Conservation (phyloP, 1,140 invertebrate genomes). For the Danaus melanippus region DNA sequence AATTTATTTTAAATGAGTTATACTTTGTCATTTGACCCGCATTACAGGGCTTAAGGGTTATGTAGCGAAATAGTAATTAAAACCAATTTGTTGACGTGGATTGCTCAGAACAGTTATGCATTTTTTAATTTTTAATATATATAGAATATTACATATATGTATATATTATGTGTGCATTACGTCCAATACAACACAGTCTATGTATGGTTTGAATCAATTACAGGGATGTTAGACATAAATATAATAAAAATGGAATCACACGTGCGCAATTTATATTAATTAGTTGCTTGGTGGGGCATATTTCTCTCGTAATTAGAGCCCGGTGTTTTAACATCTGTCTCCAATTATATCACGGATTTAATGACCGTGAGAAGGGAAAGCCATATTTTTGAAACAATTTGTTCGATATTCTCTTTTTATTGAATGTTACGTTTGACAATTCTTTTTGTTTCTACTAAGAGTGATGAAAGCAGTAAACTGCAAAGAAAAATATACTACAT, state of each 20-base stretch:
- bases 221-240: conserved; percentile 30
- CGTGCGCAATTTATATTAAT: conserved; percentile 48
- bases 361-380: conserved; percentile 44
- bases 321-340: conserved; percentile 43
- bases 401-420: too few species aligned
- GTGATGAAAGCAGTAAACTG: too few species aligned
- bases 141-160: too few species aligned
- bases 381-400: background rate
- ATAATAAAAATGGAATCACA: conserved; percentile 44
- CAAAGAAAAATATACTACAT: too few species aligned
- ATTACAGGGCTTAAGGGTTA: conserved; percentile 9
- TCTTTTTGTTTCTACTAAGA: too few species aligned
- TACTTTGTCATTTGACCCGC: conserved; percentile 18
- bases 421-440: too few species aligned
- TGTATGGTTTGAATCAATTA: background rate
- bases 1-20: conserved; percentile 11
- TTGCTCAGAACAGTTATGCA: background rate
- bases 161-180: too few species aligned
- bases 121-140: conserved; percentile 2
- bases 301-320: conserved; percentile 52
- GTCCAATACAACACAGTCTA: too few species aligned
- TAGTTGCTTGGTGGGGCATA: conserved; percentile 44
- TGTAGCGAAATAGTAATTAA: conserved; percentile 11
- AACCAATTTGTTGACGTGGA: conserved; percentile 20
- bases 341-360: conserved; percentile 43